Conservation (phyloP, 1,140 invertebrate genomes). For the Stenopsyche tienmushanensis region DNA sequence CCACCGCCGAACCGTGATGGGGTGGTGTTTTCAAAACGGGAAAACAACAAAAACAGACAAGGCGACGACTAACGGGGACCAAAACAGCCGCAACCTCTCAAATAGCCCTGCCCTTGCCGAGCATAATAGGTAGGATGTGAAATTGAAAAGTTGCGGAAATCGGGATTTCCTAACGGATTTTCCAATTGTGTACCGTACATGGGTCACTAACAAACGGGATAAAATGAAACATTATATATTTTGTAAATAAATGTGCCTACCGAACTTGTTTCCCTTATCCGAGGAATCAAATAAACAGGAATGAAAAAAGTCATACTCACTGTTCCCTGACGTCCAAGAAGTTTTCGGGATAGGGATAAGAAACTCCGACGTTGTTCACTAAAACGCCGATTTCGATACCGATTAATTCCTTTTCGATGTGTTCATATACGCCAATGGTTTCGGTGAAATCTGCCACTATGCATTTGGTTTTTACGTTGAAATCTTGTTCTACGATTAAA, state of each 20-base stretch:
- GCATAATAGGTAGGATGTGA: background rate
- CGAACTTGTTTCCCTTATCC: too few relatives aligned
- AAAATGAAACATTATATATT: background rate
- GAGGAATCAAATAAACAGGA: too few relatives aligned
- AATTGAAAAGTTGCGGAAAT: background rate
- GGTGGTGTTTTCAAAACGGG: background rate
- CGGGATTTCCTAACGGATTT: background rate
- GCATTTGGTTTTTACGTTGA: constrained; percentile 76
- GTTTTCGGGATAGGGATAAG: constrained; percentile 85
- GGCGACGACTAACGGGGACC: too few relatives aligned
- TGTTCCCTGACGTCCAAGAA: too few relatives aligned
- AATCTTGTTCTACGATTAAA: constrained; percentile 62
- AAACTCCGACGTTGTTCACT: constrained; percentile 95
- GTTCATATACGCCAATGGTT: constrained; percentile 70
- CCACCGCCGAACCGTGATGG: background rate
- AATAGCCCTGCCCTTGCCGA: background rate
- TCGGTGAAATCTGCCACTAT: constrained; percentile 84
- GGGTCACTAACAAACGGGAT: too few relatives aligned
- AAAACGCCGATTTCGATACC: constrained; percentile 88
- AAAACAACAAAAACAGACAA: background rate
- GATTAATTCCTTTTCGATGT: constrained; percentile 71
- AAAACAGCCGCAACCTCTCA: too few relatives aligned
- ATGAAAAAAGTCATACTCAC: background rate
- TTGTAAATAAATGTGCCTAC: too few relatives aligned
- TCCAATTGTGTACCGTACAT: background rate